These are phyloP conservation scores for Rhinichthys klamathensis DNA, from an alignment of 2,113 vertebrate species.

Conservation along the genomic window DNA sequence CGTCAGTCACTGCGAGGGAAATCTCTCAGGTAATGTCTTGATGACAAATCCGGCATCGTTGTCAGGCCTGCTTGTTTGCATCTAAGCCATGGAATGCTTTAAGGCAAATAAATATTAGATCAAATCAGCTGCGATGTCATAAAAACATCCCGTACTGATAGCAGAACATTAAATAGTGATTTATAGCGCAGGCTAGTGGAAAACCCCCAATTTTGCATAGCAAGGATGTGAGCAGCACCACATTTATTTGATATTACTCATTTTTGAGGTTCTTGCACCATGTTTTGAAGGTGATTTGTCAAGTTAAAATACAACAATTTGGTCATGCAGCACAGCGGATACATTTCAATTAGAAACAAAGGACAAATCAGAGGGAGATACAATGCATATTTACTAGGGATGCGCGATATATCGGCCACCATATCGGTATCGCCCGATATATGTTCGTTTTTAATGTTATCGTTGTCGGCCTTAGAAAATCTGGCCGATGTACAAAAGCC, in stretches of 20 bases:
- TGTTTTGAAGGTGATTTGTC: neutral
- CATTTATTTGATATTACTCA: neutral
- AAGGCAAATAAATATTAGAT: constrained; percentile 23
- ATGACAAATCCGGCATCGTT: constrained; percentile 12
- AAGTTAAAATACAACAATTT: neutral
- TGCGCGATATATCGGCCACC: too few species aligned
- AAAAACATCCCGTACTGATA: neutral
- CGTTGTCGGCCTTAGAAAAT: too few species aligned
- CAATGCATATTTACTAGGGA: too few species aligned
- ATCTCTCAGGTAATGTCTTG: constrained; percentile 2
- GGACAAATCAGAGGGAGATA: too few species aligned
- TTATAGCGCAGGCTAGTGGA: neutral
- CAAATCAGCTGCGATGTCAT: neutral
- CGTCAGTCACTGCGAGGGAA: neutral
- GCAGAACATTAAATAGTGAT: neutral
- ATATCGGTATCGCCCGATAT: too few species aligned
- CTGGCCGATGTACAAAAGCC: too few species aligned
- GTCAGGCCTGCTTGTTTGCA: constrained; percentile 1
- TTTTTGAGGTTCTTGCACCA: neutral
- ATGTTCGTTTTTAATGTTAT: too few species aligned
- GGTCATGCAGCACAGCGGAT: neutral
- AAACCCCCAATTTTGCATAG: neutral
- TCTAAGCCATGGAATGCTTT: neutral
- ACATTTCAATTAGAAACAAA: neutral
- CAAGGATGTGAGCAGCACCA: neutral